A percentile compares a stretch with the other conserved stretches of the same genome.
phyloP scores from a whole-genome alignment of 2,888 invertebrate species.

The Hirtodrosophila cameraria region DNA sequence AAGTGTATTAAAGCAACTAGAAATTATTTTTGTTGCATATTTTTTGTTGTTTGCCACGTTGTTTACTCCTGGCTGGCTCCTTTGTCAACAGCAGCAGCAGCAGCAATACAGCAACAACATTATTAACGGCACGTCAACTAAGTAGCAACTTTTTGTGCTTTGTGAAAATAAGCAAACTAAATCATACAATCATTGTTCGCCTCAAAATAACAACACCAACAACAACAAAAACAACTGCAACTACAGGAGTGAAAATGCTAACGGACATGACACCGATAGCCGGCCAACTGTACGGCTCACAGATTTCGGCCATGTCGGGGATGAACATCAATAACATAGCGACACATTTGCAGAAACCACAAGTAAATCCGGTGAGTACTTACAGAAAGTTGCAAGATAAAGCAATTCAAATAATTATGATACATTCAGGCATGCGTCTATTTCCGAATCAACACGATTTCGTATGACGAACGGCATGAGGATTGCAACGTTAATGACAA shows the following conservation, averaged over 20 bases:
- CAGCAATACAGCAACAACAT: constrained; percentile 12
- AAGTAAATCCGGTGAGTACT: constrained; percentile 85
- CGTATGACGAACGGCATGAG: too few relatives aligned
- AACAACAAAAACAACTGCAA: constrained; percentile 28
- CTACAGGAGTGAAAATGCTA: constrained; percentile 83
- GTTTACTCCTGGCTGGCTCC: constrained; percentile 30
- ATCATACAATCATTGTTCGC: constrained; percentile 59
- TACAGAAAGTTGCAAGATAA: too few relatives aligned
- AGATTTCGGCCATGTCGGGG: constrained; percentile 86
- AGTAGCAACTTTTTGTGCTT: constrained; percentile 27
- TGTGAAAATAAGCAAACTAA: constrained; percentile 24
- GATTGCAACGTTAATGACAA: too few relatives aligned
- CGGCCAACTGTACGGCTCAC: constrained; percentile 86
- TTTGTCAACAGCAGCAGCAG: constrained; percentile 27
- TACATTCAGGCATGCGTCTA: too few relatives aligned
- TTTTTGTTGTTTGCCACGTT: constrained; percentile 52
- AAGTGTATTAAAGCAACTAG: constrained; percentile 17
- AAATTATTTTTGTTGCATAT: constrained; percentile 56
- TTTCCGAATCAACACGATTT: too few relatives aligned
- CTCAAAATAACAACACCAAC: constrained; percentile 61
- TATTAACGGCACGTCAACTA: constrained; percentile 22
- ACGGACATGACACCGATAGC: constrained; percentile 87
- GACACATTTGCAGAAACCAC: constrained; percentile 84
- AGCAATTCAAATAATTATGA: too few relatives aligned
- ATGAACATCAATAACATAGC: constrained; percentile 86